phyloP scores from a whole-genome alignment of 2,888 invertebrate genomes.

The Agrochola litura region DNA sequence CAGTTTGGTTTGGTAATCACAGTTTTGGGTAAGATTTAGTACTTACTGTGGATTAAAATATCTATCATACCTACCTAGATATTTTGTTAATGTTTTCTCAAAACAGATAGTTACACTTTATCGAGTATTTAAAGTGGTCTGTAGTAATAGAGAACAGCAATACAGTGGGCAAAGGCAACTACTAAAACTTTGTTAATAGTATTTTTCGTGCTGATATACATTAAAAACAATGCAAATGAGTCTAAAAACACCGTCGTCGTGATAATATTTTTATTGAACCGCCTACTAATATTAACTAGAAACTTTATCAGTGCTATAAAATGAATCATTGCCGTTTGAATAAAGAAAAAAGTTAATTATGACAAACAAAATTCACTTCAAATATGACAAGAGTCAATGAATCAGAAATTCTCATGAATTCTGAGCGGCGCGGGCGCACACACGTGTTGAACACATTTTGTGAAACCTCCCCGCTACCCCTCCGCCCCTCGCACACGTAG shows the following conservation, averaged over 20 bases:
- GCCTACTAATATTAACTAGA: neutral
- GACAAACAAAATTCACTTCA: slow-evolving; percentile 68
- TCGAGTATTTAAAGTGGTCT: neutral
- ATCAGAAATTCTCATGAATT: slow-evolving; percentile 88
- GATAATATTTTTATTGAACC: neutral
- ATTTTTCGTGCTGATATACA: neutral
- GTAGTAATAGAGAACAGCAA: neutral
- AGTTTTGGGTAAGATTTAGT: neutral
- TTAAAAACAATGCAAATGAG: neutral
- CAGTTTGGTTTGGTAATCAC: neutral
- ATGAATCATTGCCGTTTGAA: slow-evolving; percentile 59
- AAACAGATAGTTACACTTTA: neutral
- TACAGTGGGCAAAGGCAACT: too few species aligned
- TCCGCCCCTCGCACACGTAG: slow-evolving; percentile 70
- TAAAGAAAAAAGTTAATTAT: slow-evolving; percentile 64
- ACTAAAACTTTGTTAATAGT: neutral
- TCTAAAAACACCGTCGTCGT: neutral
- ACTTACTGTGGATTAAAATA: neutral
- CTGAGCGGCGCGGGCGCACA: slow-evolving; percentile 74
- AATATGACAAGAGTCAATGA: slow-evolving; percentile 82
- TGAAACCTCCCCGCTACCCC: slow-evolving; percentile 75
- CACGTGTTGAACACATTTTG: slow-evolving; percentile 87
- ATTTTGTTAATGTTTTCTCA: neutral
- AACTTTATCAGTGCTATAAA: slow-evolving; percentile 6
- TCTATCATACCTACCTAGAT: neutral